phyloP scores from a whole-genome alignment of 2,888 invertebrate species.

The Baronia brevicornis region DNA sequence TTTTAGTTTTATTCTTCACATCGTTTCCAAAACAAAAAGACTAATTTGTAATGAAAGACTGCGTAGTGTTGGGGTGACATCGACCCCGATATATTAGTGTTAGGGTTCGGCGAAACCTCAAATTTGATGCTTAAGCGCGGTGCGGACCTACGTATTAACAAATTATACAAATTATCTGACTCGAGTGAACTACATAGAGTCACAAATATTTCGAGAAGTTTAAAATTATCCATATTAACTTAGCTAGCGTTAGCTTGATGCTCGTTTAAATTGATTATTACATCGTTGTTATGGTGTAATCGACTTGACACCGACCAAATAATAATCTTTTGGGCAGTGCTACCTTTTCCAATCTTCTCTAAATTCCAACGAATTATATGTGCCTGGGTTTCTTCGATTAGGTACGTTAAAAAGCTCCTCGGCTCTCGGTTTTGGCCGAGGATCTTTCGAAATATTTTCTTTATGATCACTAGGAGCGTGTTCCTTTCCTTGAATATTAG shows the following conservation, averaged over 20 bases:
- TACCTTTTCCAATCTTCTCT: too few relatives aligned
- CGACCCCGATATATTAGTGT: conserved; percentile 10
- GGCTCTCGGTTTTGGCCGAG: too few relatives aligned
- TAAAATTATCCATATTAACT: background rate
- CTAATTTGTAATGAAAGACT: conserved; percentile 13
- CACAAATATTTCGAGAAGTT: conserved; percentile 14
- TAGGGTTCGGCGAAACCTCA: conserved; percentile 24
- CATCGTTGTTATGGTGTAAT: too few relatives aligned
- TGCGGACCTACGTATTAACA: conserved; percentile 33
- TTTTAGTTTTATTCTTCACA: too few relatives aligned
- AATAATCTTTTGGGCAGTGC: too few relatives aligned
- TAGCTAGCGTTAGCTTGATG: conserved; percentile 1
- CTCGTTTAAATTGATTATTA: conserved; percentile 11
- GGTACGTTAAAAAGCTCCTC: too few relatives aligned
- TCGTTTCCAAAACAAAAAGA: conserved; percentile 12
- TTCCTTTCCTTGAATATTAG: too few relatives aligned
- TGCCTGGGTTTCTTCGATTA: too few relatives aligned
- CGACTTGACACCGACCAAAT: too few relatives aligned
- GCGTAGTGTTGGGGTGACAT: conserved; percentile 13
- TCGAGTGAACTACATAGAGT: conserved; percentile 15
- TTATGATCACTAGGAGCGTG: too few relatives aligned
- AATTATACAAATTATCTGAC: conserved; percentile 32
- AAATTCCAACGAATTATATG: too few relatives aligned
- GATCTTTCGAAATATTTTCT: too few relatives aligned
- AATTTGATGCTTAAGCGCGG: conserved; percentile 33